Evolutionary conservation across 2,797 vertebrate species (phyloP), one percentile per base, ranked within the genome.

Genomic region (Aldrovandia affinis): DNA sequence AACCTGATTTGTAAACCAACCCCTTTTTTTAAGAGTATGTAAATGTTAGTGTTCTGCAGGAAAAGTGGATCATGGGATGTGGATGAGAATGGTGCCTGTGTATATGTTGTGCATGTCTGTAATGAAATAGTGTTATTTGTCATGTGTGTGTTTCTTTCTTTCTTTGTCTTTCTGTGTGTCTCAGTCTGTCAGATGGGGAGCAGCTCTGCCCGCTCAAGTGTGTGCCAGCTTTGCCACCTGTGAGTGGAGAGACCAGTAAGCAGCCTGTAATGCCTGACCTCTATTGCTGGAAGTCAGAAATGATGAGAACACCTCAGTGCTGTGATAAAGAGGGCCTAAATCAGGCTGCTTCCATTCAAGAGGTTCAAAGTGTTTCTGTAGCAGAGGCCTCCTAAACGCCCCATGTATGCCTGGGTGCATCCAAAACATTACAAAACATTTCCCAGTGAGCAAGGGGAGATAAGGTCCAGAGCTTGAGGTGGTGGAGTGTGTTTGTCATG

Each of bases 221-320:
- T 50, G 77, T 14, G n/a, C 77, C 77, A 52, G n/a, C 22, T 79
- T n/a, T 52, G 25, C 47, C 77, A 79, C 36, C 77, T 79, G 77
- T 79, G 77, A n/a, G 59, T 61, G 25, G 25, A 9, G 59, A 28
- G 50, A n/a, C 10, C 42, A 55, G 52, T 33, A 28, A 54, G 47
- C 28, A 33, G 33, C 39, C 15, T 73, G 68, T 39, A 36, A 39
- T 22, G 33, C 39, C 33, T 73, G 30, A 18, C 36, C 6, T 73
- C 33, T 36, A 14, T 73, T 36, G 0, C 2, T 3, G 68, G 36
- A 42, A 6, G 47, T 50, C 47, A 50, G n/a, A n/a, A n/a, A n/a
- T n/a, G n/a, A n/a, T n/a, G n/a, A n/a, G n/a, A n/a, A n/a, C 28
- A n/a, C 63, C n/a, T 30, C 63, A 68, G 63, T 30, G 28, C n/a